A percentile compares a stretch with the other conserved stretches of the same genome.
phyloP scores from a whole-genome alignment of 30 jellyfish, hydroid and myxozoan genomes.

The Cassiopea andromeda region DNA sequence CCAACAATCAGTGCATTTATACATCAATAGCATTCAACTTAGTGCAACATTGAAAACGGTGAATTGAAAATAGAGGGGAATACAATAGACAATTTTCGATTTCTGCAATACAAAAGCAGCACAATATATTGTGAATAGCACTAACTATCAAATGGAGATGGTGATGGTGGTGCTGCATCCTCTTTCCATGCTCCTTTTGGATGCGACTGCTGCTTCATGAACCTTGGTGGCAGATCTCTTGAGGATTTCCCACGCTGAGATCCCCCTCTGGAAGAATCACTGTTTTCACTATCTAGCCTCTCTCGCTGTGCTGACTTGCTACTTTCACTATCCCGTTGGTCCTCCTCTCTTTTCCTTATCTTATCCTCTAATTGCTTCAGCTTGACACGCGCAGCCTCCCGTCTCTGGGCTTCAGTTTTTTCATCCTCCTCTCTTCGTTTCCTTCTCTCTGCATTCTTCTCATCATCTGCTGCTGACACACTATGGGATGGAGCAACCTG shows the following conservation, averaged over 20 bases:
- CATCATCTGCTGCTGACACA: constrained; percentile 7
- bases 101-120: not conserved
- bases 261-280: constrained; percentile 79
- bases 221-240: constrained; percentile 90
- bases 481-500: constrained; percentile 2
- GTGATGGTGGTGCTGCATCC: constrained; percentile 34
- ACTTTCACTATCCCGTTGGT: constrained; percentile 65
- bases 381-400: constrained; percentile 73
- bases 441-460: constrained; percentile 26
- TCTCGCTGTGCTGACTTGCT: constrained; percentile 46
- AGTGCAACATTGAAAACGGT: too few relatives aligned
- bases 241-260: constrained; percentile 63
- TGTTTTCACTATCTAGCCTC: constrained; percentile 81
- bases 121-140: not conserved
- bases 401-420: constrained; percentile 45
- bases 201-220: constrained; percentile 67
- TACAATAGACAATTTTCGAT: not conserved
- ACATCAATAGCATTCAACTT: too few relatives aligned
- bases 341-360: constrained; percentile 62
- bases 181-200: constrained; percentile 37
- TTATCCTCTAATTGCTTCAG: constrained; percentile 77
- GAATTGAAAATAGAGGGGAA: too few relatives aligned
- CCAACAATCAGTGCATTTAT: too few relatives aligned
- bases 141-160: constrained; percentile 66
- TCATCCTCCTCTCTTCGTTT: constrained; percentile 53